Evolutionary conservation across 1,140 invertebrate genomes (phyloP), one percentile per base, ranked within the genome.

Genomic region (Conus betulinus): DNA sequence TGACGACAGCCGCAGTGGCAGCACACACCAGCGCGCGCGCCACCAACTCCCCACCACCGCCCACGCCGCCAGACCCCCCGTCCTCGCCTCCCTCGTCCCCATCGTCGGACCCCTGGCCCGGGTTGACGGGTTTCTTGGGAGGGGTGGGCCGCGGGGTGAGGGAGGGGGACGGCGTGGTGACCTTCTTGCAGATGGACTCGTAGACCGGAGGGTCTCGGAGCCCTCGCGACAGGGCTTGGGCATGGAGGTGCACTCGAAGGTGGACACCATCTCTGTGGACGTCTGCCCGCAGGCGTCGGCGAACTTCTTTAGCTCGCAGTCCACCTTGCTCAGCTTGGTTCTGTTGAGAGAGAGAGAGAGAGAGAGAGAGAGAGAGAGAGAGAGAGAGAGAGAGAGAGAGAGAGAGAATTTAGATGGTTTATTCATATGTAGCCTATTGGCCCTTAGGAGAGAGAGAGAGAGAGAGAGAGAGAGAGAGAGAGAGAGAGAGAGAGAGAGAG

Each of bases 241-340:
- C 74, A 87, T 55, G 39, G 25, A 53, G n/a, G 85, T 78, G 25
- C 85, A 87, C 71, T 87, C 85, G 71, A 39, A 57, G 53, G 85
- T 67, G 23, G 52, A 57, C 27, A 67, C 39, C 51, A 87, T 71
- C 23, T 67, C 71, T 5, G 74, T 57, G 23, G 51, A 52, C n/a
- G 23, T 2, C 13, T 3, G 51, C 15, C 74, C 85, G 74, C 85
- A 87, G 39, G 74, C 27, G 63, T 67, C 20, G 0, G 10, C 51
- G 74, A 53, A 87, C 20, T 67, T 78, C 53, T 67, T 87, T n/a
- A 87, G 67, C 71, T 87, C 71, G 85, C 85, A 87, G 85, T 87
- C 85, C 71, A 87, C 85, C 8, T 78, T 74, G 85, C 85, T 87
- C 20, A 87, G 74, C 71, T 78, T 87, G 39, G 85, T 78, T 53